Base-by-base conservation (phyloP, 2,113 vertebrate genomes). In the Strigops habroptila region DNA sequence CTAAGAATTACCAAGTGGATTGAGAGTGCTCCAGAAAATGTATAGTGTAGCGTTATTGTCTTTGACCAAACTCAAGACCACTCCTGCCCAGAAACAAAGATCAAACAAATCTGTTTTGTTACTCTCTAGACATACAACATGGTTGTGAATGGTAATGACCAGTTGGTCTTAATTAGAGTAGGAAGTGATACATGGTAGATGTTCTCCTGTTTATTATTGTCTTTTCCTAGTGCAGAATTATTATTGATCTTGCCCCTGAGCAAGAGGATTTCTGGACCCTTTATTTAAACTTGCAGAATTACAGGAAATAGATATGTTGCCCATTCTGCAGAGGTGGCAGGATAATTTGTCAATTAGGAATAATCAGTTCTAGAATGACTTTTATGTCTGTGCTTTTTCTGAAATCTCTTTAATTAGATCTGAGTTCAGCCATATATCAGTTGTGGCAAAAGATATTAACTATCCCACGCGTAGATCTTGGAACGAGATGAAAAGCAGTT, bases 311-410 rank as follows among this genome's bases (percentile, higher is more conserved):
- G 80, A 79, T 94, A 82, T 9, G 65, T 97, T 97, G 49, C 88
- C 44, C 43, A 79, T 62, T 93, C 88, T 93, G 90, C 86, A 91
- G 86, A 94, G n/a, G 78, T 94, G 91, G 73, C 75, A 97, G 90
- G 73, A 88, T 95, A 97, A 96, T 96, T 97, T 97, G 65, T 97
- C 96, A 97, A 86, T 97, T 96, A 96, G 93, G 92, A 97, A 82
- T 93, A 96, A 96, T 91, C 86, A 80, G 65, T 96, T 95, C 81
- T 94, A 91, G 91, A 95, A 82, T 71, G 60, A 88, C 93, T 88
- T 96, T 95, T 94, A 93, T 96, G 83, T 91, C 79, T 97, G 59
- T 97, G 67, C 96, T 97, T 64, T 91, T 97, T 97, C 65, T 93
- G 86, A 95, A 96, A 86, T 74, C 57, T 96, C 91, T 97, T 97